Percentiles rank a stretch among this genome's conserved stretches.
Evolutionary conservation across 2,888 invertebrate species (phyloP).

Genomic region (Barypeithes pellucidus): DNA sequence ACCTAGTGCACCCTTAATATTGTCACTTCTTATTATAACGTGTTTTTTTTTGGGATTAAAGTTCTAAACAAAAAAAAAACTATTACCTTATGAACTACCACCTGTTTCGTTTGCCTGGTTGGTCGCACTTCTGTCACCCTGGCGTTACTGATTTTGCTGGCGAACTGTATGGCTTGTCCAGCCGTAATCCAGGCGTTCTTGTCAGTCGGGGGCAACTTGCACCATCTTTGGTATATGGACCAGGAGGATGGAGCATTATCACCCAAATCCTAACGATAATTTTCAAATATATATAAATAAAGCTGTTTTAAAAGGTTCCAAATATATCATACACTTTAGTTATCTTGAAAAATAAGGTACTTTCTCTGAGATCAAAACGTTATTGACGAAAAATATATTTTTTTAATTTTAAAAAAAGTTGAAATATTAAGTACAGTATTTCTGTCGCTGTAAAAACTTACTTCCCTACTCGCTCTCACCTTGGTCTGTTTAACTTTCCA

Average conservation of each 20-base stretch:
- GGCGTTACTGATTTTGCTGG: slow-evolving; percentile 79
- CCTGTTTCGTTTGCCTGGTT: slow-evolving; percentile 51
- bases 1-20: no score
- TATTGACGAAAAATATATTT: no score
- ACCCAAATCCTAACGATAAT: slow-evolving; percentile 75
- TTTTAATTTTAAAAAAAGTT: no score
- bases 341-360: no score
- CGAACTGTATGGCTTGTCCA: slow-evolving; percentile 82
- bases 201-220: slow-evolving; percentile 82
- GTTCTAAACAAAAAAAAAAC: no score
- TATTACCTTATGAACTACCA: slow-evolving; percentile 56
- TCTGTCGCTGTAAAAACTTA: background rate
- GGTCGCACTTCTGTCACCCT: slow-evolving; percentile 76
- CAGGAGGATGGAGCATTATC: slow-evolving; percentile 75
- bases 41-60: no score
- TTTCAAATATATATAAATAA: no score
- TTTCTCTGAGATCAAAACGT: no score
- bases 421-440: no score
- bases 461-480: slow-evolving; percentile 59
- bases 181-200: slow-evolving; percentile 87
- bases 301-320: no score
- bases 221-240: slow-evolving; percentile 89
- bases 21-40: no score
- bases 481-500: slow-evolving; percentile 81
- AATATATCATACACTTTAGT: no score